Percentiles rank a stretch among this genome's conserved stretches.
Evolutionary conservation across 2,888 invertebrate genomes (phyloP).

Genomic region (Amblyjoppa fuscipennis): DNA sequence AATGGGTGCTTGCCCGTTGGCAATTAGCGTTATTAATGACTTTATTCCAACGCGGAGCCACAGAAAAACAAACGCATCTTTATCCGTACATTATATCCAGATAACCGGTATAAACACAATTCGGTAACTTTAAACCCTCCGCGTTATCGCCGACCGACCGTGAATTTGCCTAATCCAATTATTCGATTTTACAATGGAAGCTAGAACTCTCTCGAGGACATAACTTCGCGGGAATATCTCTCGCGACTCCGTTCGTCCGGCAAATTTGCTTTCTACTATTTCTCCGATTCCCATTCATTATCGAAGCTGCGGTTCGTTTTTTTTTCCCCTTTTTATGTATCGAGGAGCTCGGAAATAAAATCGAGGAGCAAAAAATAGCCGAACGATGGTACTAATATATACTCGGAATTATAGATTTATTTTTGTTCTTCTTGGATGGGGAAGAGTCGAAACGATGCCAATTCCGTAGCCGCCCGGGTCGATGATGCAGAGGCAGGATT

Average conservation of each 20-base stretch:
- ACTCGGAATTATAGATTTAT: conserved; percentile 23
- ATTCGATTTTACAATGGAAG: conserved; percentile 49
- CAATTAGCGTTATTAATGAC: conserved; percentile 62
- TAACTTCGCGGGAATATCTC: background rate
- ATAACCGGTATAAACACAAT: conserved; percentile 18
- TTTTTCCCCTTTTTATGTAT: background rate
- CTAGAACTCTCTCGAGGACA: background rate
- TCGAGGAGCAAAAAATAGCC: background rate
- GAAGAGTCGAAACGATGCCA: conserved; percentile 33
- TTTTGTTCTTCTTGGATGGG: conserved; percentile 14
- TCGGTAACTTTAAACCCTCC: conserved; percentile 16
- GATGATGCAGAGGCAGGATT: background rate
- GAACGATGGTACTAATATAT: conserved; percentile 15
- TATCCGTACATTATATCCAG: conserved; percentile 5
- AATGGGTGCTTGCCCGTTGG: conserved; percentile 41
- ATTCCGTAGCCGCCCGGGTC: background rate
- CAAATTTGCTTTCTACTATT: conserved; percentile 50
- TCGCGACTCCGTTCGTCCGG: conserved; percentile 35
- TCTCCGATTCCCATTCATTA: conserved; percentile 31
- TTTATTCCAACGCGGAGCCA: conserved; percentile 41
- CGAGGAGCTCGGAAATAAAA: conserved; percentile 28
- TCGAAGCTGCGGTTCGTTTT: background rate
- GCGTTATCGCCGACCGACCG: conserved; percentile 28
- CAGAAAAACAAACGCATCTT: conserved; percentile 30
- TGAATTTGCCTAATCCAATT: conserved; percentile 62